phyloP scores from a whole-genome alignment of 1,140 invertebrate genomes.

The Pogonomyrmex californicus region DNA sequence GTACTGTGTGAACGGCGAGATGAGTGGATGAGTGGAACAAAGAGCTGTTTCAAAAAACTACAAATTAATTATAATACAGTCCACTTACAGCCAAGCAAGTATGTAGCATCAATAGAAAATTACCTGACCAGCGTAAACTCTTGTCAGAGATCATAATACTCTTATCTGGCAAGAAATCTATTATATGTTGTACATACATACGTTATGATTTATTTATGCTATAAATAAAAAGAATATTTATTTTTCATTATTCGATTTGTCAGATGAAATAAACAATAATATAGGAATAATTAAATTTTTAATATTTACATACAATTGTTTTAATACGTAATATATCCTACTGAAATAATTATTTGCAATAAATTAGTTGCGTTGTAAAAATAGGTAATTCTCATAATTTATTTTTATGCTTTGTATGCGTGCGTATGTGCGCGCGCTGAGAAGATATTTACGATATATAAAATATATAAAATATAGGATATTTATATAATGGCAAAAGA shows the following conservation, averaged over 20 bases:
- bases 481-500: background rate
- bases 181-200: background rate
- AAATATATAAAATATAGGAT: background rate
- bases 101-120: too few relatives aligned
- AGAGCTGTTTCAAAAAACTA: too few relatives aligned
- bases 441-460: too few relatives aligned
- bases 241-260: background rate
- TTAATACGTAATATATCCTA: background rate
- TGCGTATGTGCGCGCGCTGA: background rate
- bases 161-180: background rate
- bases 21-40: too few relatives aligned
- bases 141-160: too few relatives aligned
- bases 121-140: too few relatives aligned
- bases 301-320: background rate
- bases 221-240: background rate
- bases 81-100: too few relatives aligned
- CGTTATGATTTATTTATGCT: background rate
- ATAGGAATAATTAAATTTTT: background rate
- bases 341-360: background rate
- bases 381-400: background rate
- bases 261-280: background rate
- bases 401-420: background rate
- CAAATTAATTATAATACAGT: too few relatives aligned
- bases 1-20: too few relatives aligned
- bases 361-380: background rate